Conservation (phyloP, 2,888 invertebrate species). For the Chelonus formosanus region DNA sequence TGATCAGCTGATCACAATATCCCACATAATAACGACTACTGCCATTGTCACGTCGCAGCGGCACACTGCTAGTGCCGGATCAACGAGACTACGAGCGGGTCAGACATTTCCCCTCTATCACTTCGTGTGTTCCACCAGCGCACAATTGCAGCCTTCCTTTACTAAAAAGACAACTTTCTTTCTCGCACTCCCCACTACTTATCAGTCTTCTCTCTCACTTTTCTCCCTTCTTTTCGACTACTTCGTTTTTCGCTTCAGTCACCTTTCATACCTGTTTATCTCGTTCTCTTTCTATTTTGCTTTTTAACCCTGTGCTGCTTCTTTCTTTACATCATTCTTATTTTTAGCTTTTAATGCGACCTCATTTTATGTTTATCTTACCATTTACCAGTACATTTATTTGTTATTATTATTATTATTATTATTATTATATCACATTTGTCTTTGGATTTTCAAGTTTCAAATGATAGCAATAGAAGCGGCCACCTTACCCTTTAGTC, state of each 20-base stretch:
- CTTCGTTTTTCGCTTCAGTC: conserved; percentile 18
- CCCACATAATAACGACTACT: conserved; percentile 50
- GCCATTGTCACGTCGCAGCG: conserved; percentile 55
- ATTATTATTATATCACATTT: not conserved
- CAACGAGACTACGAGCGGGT: conserved; percentile 50
- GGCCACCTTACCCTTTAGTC: not conserved
- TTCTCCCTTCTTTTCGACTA: conserved; percentile 5
- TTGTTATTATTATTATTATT: too few species aligned
- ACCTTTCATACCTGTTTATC: conserved; percentile 3
- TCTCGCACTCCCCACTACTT: conserved; percentile 27
- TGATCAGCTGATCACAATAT: conserved; percentile 57
- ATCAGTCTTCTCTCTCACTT: conserved; percentile 12
- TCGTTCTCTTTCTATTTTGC: conserved; percentile 12
- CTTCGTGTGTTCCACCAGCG: conserved; percentile 26
- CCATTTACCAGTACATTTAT: not conserved
- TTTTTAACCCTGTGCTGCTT: conserved; percentile 15
- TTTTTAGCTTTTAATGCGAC: not conserved
- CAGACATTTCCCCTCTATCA: conserved; percentile 41
- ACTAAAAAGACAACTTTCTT: conserved; percentile 24
- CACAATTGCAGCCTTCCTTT: conserved; percentile 23
- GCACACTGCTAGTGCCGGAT: conserved; percentile 48
- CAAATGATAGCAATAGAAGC: too few species aligned
- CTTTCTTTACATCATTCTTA: not conserved
- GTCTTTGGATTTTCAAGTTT: too few species aligned
- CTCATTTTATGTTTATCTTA: conserved; percentile 8